Conservation (phyloP, 2,888 invertebrate species). For the Tridacna crocea region DNA sequence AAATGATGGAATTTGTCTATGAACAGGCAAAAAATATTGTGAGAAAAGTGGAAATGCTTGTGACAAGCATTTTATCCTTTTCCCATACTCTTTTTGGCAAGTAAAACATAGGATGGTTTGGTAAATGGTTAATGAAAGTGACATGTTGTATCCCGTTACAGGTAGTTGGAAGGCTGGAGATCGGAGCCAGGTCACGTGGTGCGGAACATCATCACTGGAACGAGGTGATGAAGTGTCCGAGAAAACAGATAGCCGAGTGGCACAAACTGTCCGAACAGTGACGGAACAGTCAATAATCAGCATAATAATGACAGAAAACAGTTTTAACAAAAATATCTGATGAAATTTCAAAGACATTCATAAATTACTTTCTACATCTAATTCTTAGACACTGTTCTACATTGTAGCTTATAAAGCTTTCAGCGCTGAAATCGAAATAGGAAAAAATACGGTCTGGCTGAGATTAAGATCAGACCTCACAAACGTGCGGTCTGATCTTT, state of each 20-base stretch:
- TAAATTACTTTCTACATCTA: too few relatives aligned
- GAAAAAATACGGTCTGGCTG: too few relatives aligned
- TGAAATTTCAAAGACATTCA: too few relatives aligned
- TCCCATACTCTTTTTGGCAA: not conserved
- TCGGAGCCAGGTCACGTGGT: slow-evolving; percentile 88
- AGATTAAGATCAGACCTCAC: too few relatives aligned
- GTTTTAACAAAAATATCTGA: too few relatives aligned
- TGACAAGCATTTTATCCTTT: not conserved
- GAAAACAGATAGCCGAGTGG: slow-evolving; percentile 99
- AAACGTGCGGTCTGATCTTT: too few relatives aligned
- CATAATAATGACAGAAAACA: too few relatives aligned
- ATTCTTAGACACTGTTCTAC: too few relatives aligned
- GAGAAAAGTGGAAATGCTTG: not conserved
- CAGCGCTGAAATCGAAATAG: too few relatives aligned
- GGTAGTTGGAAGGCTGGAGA: slow-evolving; percentile 95
- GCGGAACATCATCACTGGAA: slow-evolving; percentile 94
- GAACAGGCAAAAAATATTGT: not conserved
- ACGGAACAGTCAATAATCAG: not conserved
- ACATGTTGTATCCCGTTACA: slow-evolving; percentile 12
- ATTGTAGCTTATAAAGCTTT: too few relatives aligned
- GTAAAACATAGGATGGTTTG: too few relatives aligned
- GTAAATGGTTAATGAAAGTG: not conserved
- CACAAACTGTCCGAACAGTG: slow-evolving; percentile 91
- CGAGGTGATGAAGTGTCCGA: slow-evolving; percentile 97
- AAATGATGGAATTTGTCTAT: not conserved